A percentile compares a stretch with the other conserved stretches of the same genome.
Conservation (phyloP, 1,140 invertebrate species). For the Matsumurasca onukii region DNA sequence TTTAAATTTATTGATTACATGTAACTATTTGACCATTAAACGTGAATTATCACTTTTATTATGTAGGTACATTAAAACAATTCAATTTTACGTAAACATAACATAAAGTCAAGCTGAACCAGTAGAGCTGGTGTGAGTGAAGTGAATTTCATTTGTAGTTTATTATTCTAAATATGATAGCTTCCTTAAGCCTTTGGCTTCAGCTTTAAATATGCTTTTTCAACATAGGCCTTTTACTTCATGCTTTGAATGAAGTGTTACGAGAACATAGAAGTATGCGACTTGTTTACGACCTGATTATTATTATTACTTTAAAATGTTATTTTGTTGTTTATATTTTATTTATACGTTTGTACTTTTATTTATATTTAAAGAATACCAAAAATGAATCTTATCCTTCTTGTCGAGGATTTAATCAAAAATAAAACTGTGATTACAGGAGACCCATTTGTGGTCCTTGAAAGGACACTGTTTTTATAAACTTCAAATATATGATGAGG, state of each 20-base stretch:
- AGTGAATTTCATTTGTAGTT: not conserved
- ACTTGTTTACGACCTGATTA: not conserved
- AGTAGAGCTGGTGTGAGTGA: not conserved
- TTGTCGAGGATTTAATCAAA: not conserved
- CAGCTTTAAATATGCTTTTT: too few relatives aligned
- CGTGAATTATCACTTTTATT: not conserved
- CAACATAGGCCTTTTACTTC: too few relatives aligned
- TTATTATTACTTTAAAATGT: not conserved
- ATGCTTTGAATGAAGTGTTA: too few relatives aligned
- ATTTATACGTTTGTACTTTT: not conserved
- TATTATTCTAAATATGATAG: not conserved
- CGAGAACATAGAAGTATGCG: not conserved
- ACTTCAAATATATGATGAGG: not conserved
- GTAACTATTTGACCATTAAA: not conserved
- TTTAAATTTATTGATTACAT: not conserved
- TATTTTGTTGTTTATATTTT: not conserved
- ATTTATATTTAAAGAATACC: not conserved
- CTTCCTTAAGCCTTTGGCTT: not conserved
- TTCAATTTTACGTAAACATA: not conserved
- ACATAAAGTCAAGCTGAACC: not conserved
- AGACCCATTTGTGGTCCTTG: not conserved
- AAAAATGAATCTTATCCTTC: not conserved
- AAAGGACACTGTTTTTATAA: constrained; percentile 16
- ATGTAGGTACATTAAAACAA: not conserved
- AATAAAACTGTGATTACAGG: not conserved